These are phyloP conservation scores for Spea multiplicata DNA, from an alignment of 2,113 vertebrate genomes.

Conservation along the genomic window DNA sequence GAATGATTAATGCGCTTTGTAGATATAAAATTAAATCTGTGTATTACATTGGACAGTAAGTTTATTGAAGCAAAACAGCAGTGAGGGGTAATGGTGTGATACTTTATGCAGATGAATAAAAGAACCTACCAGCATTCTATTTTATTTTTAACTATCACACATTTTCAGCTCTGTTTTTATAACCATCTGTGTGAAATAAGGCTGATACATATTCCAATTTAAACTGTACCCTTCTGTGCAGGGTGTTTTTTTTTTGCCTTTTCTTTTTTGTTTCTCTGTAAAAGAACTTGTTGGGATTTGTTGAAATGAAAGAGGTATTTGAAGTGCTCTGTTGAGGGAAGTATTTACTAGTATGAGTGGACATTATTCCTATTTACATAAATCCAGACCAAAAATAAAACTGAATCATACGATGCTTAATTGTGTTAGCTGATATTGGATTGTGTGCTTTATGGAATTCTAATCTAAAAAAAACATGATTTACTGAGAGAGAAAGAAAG, in stretches of 20 bases:
- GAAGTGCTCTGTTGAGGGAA: no score
- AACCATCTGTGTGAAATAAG: conserved; percentile 18
- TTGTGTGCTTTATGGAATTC: neutral
- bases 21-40: neutral
- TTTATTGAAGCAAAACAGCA: conserved; percentile 39
- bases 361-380: neutral
- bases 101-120: conserved; percentile 24
- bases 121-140: conserved; percentile 3
- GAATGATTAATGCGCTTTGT: conserved; percentile 33
- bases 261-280: neutral
- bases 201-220: neutral
- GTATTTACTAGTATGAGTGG: neutral
- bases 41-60: conserved; percentile 16
- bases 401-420: neutral
- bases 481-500: neutral
- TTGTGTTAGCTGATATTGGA: neutral
- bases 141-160: neutral
- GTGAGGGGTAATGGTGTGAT: conserved; percentile 11
- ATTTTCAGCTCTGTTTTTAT: conserved; percentile 22
- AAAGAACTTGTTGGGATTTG: neutral
- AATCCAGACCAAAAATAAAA: neutral
- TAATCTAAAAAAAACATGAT: neutral
- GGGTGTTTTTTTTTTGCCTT: neutral
- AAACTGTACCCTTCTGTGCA: conserved; percentile 13
- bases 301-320: no score